A percentile compares a stretch with the other conserved stretches of the same genome.
phyloP scores from a whole-genome alignment of 2,113 vertebrate species.

The Bagarius yarrelli region DNA sequence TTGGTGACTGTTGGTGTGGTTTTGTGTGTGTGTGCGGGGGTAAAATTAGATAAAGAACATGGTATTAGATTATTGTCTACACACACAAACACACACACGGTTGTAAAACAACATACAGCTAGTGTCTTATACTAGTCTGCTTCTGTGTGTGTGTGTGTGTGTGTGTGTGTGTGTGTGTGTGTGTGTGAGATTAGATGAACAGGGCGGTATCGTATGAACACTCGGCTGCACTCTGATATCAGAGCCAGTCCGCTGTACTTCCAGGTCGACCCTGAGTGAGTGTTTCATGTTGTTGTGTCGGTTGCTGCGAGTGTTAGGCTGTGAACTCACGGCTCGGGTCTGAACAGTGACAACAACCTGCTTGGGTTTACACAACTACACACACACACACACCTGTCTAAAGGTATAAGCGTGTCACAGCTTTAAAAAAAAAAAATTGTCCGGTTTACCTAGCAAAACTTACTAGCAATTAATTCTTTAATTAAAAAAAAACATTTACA shows the following conservation, averaged over 20 bases:
- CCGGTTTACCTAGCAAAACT: too few relatives aligned
- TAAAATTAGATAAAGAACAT: too few relatives aligned
- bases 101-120: background rate
- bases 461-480: too few relatives aligned
- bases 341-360: slow-evolving; percentile 10
- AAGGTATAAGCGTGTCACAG: background rate
- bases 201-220: slow-evolving; percentile 52
- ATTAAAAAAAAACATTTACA: too few relatives aligned
- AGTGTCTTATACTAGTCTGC: background rate
- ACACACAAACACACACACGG: background rate
- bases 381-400: background rate
- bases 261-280: slow-evolving; percentile 45
- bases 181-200: slow-evolving; percentile 56
- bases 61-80: too few relatives aligned
- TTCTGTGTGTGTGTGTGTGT: slow-evolving; percentile 24
- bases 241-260: slow-evolving; percentile 41
- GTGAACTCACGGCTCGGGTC: slow-evolving; percentile 38
- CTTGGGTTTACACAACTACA: slow-evolving; percentile 38
- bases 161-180: slow-evolving; percentile 32
- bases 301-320: slow-evolving; percentile 43
- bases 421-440: background rate
- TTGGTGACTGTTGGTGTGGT: too few relatives aligned
- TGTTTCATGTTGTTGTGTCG: slow-evolving; percentile 43
- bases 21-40: too few relatives aligned
- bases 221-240: slow-evolving; percentile 40